These are phyloP conservation scores for Charanyca ferruginea DNA, from an alignment of 2,888 invertebrate species.

Conservation along the genomic window DNA sequence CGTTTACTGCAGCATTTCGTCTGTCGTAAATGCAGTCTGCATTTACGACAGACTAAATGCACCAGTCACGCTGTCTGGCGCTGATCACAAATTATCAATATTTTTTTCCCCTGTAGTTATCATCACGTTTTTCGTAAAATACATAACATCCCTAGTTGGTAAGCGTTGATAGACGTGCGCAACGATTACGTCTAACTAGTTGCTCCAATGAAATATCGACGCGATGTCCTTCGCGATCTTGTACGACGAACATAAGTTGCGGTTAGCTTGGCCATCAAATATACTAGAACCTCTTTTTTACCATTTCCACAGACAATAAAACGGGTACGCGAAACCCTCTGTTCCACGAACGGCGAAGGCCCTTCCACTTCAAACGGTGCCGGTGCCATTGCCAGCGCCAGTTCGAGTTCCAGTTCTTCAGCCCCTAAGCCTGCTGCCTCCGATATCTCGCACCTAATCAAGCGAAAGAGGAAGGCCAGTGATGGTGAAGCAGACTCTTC, in stretches of 20 bases:
- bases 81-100: too few species aligned
- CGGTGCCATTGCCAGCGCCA: constrained; percentile 71
- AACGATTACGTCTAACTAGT: too few species aligned
- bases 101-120: too few species aligned
- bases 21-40: too few species aligned
- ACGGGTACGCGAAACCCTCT: constrained; percentile 82
- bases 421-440: constrained; percentile 92
- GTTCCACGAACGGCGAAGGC: constrained; percentile 77
- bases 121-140: too few species aligned
- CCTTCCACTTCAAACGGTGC: constrained; percentile 67
- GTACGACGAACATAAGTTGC: background rate
- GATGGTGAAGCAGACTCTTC: constrained; percentile 90
- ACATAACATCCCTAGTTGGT: too few species aligned
- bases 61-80: too few species aligned
- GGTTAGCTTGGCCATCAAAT: background rate
- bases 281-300: constrained; percentile 27
- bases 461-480: constrained; percentile 94
- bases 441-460: constrained; percentile 96
- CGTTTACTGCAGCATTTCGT: background rate
- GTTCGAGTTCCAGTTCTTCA: constrained; percentile 72
- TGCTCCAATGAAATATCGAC: too few species aligned
- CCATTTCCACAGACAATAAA: constrained; percentile 80
- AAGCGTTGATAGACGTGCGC: too few species aligned
- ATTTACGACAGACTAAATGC: background rate
- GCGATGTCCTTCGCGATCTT: background rate